A percentile compares a stretch with the other conserved stretches of the same genome.
Conservation (phyloP, 2,888 invertebrate species). For the Cosmopolites sordidus region DNA sequence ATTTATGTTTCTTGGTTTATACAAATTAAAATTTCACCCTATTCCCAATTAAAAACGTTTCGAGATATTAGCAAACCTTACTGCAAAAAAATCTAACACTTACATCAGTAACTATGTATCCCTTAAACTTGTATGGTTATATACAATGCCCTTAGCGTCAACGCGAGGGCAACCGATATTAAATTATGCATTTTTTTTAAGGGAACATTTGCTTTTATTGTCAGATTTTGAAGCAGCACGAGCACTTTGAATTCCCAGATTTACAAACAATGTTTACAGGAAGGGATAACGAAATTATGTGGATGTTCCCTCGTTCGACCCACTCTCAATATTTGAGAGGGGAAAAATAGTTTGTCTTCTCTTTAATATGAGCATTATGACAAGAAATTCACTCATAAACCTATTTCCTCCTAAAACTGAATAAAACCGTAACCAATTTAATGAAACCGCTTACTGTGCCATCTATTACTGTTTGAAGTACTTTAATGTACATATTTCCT, state of each 20-base stretch:
- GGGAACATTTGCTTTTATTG: conserved; percentile 25
- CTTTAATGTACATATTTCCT: no score
- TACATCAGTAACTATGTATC: conserved; percentile 22
- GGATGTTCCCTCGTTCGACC: no score
- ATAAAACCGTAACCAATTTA: no score
- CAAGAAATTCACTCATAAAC: no score
- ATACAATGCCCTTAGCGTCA: background rate
- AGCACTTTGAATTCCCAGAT: conserved; percentile 19
- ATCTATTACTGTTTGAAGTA: no score
- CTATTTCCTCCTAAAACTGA: no score
- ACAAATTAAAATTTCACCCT: background rate
- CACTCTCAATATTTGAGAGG: no score
- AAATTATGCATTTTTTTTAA: conserved; percentile 27
- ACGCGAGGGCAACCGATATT: conserved; percentile 9
- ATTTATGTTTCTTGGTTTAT: background rate
- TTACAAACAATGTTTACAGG: conserved; percentile 20
- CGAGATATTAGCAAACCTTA: background rate
- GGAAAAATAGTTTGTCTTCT: no score
- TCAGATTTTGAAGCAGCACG: conserved; percentile 17
- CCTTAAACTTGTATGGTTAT: conserved; percentile 1
- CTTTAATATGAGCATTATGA: no score
- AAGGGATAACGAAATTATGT: conserved; percentile 15
- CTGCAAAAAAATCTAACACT: conserved; percentile 15
- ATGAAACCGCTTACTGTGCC: no score
- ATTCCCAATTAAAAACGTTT: background rate